Percentiles rank a stretch among this genome's conserved stretches.
These are phyloP conservation scores for Xenopus laevis DNA, from an alignment of 2,113 vertebrate species.

Conservation along the genomic window DNA sequence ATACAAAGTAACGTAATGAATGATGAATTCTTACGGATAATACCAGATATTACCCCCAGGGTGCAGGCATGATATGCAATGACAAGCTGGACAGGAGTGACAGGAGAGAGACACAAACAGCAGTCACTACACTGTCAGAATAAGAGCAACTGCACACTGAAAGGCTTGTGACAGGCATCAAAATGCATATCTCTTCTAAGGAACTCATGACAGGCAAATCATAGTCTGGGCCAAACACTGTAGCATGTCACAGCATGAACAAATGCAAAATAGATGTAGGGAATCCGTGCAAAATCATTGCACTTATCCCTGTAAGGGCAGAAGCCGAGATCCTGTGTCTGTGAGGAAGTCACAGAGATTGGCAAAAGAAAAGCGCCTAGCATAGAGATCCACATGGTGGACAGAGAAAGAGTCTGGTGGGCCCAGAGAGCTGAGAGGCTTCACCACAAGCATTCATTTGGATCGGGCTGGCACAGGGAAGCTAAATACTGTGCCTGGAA, in stretches of 20 bases:
- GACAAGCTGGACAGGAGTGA: not conserved
- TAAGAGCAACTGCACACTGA: not conserved
- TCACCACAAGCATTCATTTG: no score
- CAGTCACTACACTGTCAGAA: not conserved
- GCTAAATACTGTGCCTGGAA: no score
- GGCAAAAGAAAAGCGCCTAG: no score
- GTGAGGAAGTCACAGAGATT: no score
- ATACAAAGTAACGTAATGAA: not conserved
- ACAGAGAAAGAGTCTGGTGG: no score
- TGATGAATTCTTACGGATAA: not conserved
- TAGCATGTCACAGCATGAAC: not conserved
- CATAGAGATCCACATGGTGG: no score
- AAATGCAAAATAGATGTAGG: not conserved
- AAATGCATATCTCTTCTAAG: not conserved
- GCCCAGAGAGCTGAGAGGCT: no score
- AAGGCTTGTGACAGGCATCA: not conserved
- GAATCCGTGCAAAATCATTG: no score
- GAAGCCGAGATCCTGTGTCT: no score
- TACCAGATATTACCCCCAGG: conserved; percentile 1
- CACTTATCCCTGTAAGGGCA: no score
- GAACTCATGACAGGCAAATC: not conserved
- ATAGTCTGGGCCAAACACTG: not conserved
- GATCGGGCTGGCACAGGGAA: no score
- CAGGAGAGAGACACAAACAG: not conserved
- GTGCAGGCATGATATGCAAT: not conserved